Percentiles rank a stretch among this genome's conserved stretches.
phyloP scores from a whole-genome alignment of 2,797 vertebrate species.

The Microctenopoma steveboyesi region DNA sequence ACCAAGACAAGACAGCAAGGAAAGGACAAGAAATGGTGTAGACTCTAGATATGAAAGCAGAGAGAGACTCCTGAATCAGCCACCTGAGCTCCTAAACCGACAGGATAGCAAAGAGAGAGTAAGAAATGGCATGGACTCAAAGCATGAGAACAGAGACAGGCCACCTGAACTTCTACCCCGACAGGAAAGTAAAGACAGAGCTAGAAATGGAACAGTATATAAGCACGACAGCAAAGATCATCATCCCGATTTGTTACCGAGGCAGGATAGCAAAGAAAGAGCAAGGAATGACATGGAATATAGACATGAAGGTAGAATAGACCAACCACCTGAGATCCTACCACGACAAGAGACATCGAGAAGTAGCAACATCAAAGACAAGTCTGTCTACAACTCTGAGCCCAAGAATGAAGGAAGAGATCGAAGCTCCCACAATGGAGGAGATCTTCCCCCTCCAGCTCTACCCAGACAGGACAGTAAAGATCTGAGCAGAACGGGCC shows the following conservation, averaged over 20 bases:
- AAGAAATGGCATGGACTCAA: constrained; percentile 75
- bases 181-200: constrained; percentile 77
- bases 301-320: constrained; percentile 77
- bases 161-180: constrained; percentile 71
- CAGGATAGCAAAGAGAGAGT: constrained; percentile 78
- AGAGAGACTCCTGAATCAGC: constrained; percentile 74
- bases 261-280: constrained; percentile 79
- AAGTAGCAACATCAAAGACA: constrained; percentile 74
- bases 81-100: constrained; percentile 71
- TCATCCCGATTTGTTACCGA: constrained; percentile 67
- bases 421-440: constrained; percentile 66
- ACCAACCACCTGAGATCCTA: constrained; percentile 78
- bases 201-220: constrained; percentile 69
- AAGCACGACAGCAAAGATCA: constrained; percentile 76
- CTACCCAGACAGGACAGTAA: constrained; percentile 82
- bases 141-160: constrained; percentile 71
- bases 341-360: constrained; percentile 87
- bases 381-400: constrained; percentile 52
- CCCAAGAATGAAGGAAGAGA: constrained; percentile 73
- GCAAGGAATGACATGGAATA: constrained; percentile 80
- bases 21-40: constrained; percentile 67
- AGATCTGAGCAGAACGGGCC: constrained; percentile 79
- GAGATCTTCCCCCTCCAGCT: constrained; percentile 64
- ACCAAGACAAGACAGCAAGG: constrained; percentile 76
- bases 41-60: constrained; percentile 77